These are phyloP conservation scores for Canis aureus DNA, from an alignment of 2,113 vertebrate genomes.

Conservation along the genomic window DNA sequence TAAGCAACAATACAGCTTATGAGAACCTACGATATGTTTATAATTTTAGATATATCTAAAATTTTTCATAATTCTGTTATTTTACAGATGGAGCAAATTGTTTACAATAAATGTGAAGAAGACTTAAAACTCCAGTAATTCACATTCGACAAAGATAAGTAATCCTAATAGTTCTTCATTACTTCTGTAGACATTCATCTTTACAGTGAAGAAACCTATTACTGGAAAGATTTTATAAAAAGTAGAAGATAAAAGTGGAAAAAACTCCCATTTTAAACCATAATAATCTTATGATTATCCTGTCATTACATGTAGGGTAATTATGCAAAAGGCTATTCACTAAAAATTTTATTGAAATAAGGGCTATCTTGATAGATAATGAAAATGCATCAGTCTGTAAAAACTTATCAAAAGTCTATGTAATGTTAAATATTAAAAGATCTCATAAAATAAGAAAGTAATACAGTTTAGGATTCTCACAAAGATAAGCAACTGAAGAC, in stretches of 20 bases:
- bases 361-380: not conserved
- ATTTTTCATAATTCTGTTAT: not conserved
- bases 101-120: not conserved
- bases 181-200: not conserved
- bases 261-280: not conserved
- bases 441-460: slow-evolving; percentile 12
- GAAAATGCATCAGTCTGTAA: not conserved
- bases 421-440: not conserved
- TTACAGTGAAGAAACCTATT: not conserved
- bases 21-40: not conserved
- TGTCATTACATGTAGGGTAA: not conserved
- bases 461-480: not conserved
- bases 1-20: not conserved
- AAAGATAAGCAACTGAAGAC: not conserved
- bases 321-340: not conserved
- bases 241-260: not conserved
- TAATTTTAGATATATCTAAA: not conserved
- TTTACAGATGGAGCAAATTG: not conserved
- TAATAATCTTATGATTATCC: not conserved
- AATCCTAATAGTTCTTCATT: not conserved
- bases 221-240: not conserved
- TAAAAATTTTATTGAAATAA: not conserved
- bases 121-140: not conserved
- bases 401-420: not conserved
- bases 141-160: not conserved